These are phyloP conservation scores for Thermophis baileyi DNA, from an alignment of 2,113 vertebrate species.

Conservation along the genomic window DNA sequence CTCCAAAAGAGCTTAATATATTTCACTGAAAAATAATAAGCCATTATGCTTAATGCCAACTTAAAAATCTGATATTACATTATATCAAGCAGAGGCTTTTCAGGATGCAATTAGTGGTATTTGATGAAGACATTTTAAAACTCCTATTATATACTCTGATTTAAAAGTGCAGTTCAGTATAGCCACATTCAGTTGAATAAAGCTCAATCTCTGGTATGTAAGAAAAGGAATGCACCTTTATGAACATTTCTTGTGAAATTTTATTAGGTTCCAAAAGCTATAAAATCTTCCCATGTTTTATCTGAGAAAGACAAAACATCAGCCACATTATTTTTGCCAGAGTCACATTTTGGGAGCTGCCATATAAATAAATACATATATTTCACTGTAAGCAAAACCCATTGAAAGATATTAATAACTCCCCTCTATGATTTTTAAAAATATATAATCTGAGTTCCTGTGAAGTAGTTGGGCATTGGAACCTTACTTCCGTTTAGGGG, in stretches of 20 bases:
- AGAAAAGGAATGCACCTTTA: neutral
- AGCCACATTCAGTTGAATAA: neutral
- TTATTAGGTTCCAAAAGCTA: neutral
- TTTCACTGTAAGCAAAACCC: neutral
- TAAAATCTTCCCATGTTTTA: neutral
- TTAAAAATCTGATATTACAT: neutral
- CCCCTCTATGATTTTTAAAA: neutral
- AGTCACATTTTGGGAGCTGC: too few relatives aligned
- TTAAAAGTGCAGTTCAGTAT: neutral
- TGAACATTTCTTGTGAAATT: neutral
- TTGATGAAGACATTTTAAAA: neutral
- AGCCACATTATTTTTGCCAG: neutral
- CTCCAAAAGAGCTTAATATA: neutral
- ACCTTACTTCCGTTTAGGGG: neutral
- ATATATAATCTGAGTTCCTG: neutral
- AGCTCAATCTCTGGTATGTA: neutral
- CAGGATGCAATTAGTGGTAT: neutral
- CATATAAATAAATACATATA: neutral
- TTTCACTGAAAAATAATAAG: neutral
- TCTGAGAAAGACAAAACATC: neutral
- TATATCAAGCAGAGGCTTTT: neutral
- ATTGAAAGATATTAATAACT: neutral
- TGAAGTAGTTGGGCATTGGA: neutral
- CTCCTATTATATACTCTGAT: neutral
- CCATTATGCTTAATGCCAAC: neutral